Evolutionary conservation across 1,140 invertebrate species (phyloP), one percentile per base, ranked within the genome.

Genomic region (Drosophila biarmipes): DNA sequence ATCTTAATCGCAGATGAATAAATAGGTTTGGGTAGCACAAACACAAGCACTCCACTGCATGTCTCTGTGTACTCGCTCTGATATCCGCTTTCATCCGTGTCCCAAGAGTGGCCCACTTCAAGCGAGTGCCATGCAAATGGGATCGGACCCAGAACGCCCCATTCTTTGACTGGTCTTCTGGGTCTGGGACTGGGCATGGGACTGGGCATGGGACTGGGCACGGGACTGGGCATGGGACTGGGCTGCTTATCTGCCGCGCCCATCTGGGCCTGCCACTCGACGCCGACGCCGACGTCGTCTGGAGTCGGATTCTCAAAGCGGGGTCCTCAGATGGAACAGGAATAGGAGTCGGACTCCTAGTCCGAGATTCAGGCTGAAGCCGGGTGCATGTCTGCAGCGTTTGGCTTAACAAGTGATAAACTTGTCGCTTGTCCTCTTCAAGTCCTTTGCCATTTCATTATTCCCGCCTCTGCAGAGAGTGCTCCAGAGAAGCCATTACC

Each of bases 381-480:
- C 45, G 21, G 46, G 35, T 81, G 79, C 80, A 55, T 76, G 75
- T 84, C 71, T 67, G 42, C 73, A 58, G 51, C 58, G 64, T 74
- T 58, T 46, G 73, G 78, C 58, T 75, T 64, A 68, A 52, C 64
- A 82, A 78, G 82, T 78, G 81, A 86, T 86, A 86, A 86, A 86
- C 81, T 87, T 86, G 82, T 86, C 84, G 81, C 81, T 82, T 86
- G 81, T 86, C 81, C 61, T 43, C 67, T 40, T 73, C 59, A 85
- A 81, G 57, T 86, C 82, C 81, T 78, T 77, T 58, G 64, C 55
- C 67, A 74, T 66, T 81, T 84, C 80, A 80, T 80, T 85, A 79
- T 84, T 80, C 55, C 45, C 55, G 56, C 81, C 82, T 81, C 54
- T 69, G 68, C 57, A 68, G 37, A 68, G 72, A 55, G 52, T 51